Percentiles rank a stretch among this genome's conserved stretches.
Conservation (phyloP, 64 coral and sea anemone genomes). For the Orbicella faveolata region DNA sequence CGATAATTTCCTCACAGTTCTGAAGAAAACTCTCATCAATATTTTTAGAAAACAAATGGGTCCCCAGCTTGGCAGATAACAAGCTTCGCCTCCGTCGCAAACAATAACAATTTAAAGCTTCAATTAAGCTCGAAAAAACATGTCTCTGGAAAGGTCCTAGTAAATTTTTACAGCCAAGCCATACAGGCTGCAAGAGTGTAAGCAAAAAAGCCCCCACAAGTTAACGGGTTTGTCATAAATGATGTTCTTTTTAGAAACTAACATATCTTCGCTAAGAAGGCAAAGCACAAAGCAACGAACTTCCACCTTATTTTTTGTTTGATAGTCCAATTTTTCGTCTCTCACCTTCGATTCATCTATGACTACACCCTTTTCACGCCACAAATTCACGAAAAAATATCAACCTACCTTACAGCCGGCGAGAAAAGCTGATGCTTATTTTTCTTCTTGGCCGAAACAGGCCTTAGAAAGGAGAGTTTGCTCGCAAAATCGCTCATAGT, state of each 20-base stretch:
- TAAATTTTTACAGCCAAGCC: neutral
- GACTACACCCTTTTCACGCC: neutral
- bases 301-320: neutral
- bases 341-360: too few relatives aligned
- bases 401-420: constrained; percentile 75
- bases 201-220: neutral
- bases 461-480: constrained; percentile 54
- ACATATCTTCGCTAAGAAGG: neutral
- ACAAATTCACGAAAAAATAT: neutral
- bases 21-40: neutral
- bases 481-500: constrained; percentile 74
- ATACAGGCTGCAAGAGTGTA: neutral
- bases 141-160: neutral
- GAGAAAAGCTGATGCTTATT: constrained; percentile 57
- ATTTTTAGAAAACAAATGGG: neutral
- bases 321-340: neutral
- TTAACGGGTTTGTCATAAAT: neutral
- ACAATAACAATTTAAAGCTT: neutral
- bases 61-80: neutral
- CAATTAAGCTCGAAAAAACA: constrained; percentile 15
- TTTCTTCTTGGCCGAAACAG: constrained; percentile 56
- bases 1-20: neutral
- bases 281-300: neutral
- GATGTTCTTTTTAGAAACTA: neutral
- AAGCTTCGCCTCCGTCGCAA: neutral